These are phyloP conservation scores for Ceryle rudis DNA, from an alignment of 2,797 vertebrate species.

Conservation along the genomic window DNA sequence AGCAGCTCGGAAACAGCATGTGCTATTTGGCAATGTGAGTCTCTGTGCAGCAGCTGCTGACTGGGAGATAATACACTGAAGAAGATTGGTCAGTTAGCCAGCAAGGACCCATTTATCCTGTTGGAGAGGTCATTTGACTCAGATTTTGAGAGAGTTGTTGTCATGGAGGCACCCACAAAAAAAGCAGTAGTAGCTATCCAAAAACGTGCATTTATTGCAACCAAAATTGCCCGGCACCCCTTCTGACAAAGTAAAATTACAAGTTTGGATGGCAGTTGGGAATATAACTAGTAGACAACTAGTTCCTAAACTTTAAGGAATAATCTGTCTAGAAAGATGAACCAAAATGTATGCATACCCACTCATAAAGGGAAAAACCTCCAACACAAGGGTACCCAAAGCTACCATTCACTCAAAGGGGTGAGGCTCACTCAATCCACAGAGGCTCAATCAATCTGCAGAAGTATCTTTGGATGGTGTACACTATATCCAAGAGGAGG, in stretches of 20 bases:
- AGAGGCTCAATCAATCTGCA: background rate
- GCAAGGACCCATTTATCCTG: background rate
- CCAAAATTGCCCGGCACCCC: background rate
- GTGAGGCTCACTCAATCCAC: background rate
- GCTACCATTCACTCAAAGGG: background rate
- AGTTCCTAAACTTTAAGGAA: background rate
- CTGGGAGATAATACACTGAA: background rate
- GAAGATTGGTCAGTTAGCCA: background rate
- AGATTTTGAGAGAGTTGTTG: background rate
- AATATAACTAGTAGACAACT: background rate
- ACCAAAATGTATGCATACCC: background rate
- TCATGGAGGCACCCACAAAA: background rate
- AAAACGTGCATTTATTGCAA: background rate
- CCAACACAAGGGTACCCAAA: background rate
- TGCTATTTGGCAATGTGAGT: accelerated
- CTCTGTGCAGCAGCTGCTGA: background rate
- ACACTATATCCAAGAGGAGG: background rate
- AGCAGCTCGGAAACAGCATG: background rate
- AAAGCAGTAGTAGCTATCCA: background rate
- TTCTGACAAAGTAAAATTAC: background rate
- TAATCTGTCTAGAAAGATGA: background rate
- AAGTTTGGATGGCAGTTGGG: background rate
- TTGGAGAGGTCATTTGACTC: background rate
- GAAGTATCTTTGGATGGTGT: background rate
- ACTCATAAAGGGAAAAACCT: background rate